Percentiles rank a stretch among this genome's conserved stretches.
These are phyloP conservation scores for Homalodisca vitripennis DNA, from an alignment of 1,140 invertebrate species.

Conservation along the genomic window DNA sequence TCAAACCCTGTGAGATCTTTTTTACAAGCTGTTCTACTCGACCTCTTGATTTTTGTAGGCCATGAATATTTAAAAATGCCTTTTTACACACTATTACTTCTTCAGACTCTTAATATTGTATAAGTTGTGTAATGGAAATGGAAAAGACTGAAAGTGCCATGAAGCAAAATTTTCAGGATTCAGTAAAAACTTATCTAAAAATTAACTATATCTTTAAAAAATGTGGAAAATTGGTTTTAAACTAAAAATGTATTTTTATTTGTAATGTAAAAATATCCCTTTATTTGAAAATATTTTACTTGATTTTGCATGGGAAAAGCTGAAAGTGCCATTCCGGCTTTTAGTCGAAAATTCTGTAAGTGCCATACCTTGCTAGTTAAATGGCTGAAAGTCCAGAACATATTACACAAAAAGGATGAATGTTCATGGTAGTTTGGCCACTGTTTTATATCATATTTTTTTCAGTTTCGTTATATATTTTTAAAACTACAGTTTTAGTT, in stretches of 20 bases:
- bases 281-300: not conserved
- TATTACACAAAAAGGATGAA: conserved; percentile 18
- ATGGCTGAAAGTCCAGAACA: conserved; percentile 13
- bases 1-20: too few species aligned
- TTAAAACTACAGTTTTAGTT: not conserved
- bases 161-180: conserved; percentile 25
- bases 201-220: conserved; percentile 1
- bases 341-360: not conserved
- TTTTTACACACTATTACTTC: too few species aligned
- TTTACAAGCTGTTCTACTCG: too few species aligned
- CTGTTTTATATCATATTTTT: conserved; percentile 4
- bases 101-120: too few species aligned
- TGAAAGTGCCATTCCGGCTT: conserved; percentile 5
- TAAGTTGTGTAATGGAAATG: conserved; percentile 26
- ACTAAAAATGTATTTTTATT: conserved; percentile 13
- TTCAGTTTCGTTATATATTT: not conserved
- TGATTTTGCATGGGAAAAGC: conserved; percentile 11
- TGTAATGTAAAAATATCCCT: not conserved
- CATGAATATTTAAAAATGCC: too few species aligned
- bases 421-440: conserved; percentile 6
- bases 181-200: conserved; percentile 14
- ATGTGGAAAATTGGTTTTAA: conserved; percentile 8
- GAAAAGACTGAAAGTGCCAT: conserved; percentile 25
- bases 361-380: conserved; percentile 19
- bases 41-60: too few species aligned